These are phyloP conservation scores for human (Homo sapiens) DNA, from an alignment of 2,113 vertebrate genomes.

Conservation along the genomic window DNA sequence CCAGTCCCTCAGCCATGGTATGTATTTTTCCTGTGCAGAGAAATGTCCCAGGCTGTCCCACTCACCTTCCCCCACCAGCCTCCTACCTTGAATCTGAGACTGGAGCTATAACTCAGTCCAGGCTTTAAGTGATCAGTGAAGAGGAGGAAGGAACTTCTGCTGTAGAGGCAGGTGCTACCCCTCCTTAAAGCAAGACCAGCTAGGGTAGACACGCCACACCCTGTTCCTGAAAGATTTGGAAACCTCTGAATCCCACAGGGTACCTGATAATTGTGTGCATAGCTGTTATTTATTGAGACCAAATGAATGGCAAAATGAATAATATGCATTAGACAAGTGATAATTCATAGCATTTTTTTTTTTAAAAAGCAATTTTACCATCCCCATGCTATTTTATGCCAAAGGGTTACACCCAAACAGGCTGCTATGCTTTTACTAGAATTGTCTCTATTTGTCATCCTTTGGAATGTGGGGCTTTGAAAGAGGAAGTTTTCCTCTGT, in stretches of 20 bases:
- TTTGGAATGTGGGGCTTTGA: conserved; percentile 37
- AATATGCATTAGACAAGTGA: conserved; percentile 26
- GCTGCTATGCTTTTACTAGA: conserved; percentile 32
- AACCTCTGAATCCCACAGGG: neutral
- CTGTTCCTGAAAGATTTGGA: conserved; percentile 14
- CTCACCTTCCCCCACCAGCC: neutral
- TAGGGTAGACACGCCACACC: neutral
- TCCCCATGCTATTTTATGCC: neutral
- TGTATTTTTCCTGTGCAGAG: neutral
- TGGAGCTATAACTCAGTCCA: neutral
- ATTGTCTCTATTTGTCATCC: conserved; percentile 38
- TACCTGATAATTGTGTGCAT: neutral
- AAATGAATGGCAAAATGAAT: conserved; percentile 49
- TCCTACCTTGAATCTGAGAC: neutral
- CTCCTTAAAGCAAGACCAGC: neutral
- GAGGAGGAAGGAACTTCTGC: neutral
- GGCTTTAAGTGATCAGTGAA: neutral
- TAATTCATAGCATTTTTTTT: conserved; percentile 7
- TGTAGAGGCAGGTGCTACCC: neutral
- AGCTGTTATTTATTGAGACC: conserved; percentile 32
- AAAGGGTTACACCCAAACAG: conserved; percentile 40
- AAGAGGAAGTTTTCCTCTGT: conserved; percentile 1
- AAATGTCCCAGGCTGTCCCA: neutral
- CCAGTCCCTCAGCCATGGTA: neutral
- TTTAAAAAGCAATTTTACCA: neutral